Conservation (phyloP, 2,888 invertebrate species). For the Synergus gifuensis region DNA sequence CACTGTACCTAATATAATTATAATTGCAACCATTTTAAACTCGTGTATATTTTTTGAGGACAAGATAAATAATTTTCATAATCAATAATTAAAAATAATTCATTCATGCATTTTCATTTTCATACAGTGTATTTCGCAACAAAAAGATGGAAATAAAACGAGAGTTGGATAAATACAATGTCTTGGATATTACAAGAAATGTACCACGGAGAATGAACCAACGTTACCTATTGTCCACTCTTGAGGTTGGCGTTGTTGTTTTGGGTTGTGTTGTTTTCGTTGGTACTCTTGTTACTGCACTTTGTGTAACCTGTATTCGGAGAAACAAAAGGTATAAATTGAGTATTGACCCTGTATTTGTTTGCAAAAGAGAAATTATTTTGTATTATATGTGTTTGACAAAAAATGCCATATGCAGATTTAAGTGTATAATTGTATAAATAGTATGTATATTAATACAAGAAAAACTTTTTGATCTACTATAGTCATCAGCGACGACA, state of each 20-base stretch:
- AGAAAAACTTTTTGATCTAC: background rate
- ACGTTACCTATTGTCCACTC: slow-evolving; percentile 81
- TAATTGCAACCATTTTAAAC: too few relatives aligned
- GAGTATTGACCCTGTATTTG: background rate
- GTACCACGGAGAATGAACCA: slow-evolving; percentile 75
- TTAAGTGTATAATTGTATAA: background rate
- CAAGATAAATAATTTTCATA: too few relatives aligned
- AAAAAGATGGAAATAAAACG: slow-evolving; percentile 82
- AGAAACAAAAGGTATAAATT: slow-evolving; percentile 80
- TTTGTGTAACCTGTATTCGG: slow-evolving; percentile 87
- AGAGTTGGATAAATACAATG: slow-evolving; percentile 83
- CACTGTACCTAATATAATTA: too few relatives aligned
- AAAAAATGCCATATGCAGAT: too few relatives aligned
- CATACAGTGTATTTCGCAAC: slow-evolving; percentile 81
- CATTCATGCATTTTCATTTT: background rate
- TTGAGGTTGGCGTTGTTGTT: slow-evolving; percentile 89
- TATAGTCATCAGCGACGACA: background rate
- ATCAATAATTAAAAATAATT: too few relatives aligned
- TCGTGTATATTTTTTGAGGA: background rate
- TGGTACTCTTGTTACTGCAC: slow-evolving; percentile 88
- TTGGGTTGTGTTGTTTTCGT: slow-evolving; percentile 90
- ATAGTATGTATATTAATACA: background rate
- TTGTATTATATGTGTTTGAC: too few relatives aligned
- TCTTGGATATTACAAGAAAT: slow-evolving; percentile 82
- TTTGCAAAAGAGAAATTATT: too few relatives aligned